Base-by-base conservation (phyloP, 2,113 vertebrate genomes). In the Alaudala cheleensis region DNA sequence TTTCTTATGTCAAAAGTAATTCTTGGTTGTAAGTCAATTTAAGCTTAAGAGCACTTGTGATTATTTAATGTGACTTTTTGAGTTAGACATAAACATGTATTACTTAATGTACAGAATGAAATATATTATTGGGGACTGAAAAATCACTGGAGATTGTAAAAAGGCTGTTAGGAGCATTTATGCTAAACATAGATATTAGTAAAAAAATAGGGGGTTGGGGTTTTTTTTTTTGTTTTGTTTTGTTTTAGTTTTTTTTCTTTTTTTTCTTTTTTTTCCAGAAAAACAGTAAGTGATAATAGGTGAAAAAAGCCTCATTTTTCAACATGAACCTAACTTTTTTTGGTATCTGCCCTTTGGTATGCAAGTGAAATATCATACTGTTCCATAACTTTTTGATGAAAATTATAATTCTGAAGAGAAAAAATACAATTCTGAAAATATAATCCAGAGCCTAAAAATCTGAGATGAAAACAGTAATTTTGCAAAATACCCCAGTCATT, bases 161-260 rank as follows among this genome's bases (percentile, higher is more conserved):
- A 50, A n/a, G 60, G 15, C 17, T 67, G 22, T 72, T 51, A 28
- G 2, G 8, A 76, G 20, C 12, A 16, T 33, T 87, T 90, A 61
- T 72, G 26, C 8, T 72, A 39, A 81, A 29, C 34, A 5, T 65
- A 76, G 53, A 6, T 69, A n/a, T 62, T 70, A 49, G 39, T 49
- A 0, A 69, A 79, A 58, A 66, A 83, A 45, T 11, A 6, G 9
- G 3, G 4, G 4, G 4, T 0, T 16, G 42, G 16, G 7, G 3
- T 9, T 54, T 28, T 42, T 11, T 4, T 2, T 3, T 13, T 6
- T n/a, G n/a, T n/a, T 12, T 19, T 14, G 2, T 22, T 21, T 18
- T 22, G 13, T 4, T 14, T 17, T 10, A 10, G 12, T 33, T 12
- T 19, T 14, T 22, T 21, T 18, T 22, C 25, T 4, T 14, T 17